phyloP scores from a whole-genome alignment of 2,888 invertebrate genomes.

The Allophyes oxyacanthae region DNA sequence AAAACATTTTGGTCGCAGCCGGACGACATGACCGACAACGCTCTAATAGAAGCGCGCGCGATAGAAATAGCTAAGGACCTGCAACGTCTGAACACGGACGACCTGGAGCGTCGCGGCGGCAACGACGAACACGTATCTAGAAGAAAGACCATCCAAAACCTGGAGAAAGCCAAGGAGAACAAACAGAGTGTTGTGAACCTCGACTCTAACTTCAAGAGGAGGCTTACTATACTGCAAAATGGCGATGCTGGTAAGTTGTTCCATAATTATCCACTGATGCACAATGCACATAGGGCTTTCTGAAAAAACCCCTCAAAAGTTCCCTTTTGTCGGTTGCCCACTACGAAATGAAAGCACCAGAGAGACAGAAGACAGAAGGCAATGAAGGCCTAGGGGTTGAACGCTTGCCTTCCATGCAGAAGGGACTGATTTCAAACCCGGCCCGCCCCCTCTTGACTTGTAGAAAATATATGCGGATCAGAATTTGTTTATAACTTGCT shows the following conservation, averaged over 20 bases:
- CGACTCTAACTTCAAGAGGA: conserved; percentile 97
- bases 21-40: conserved; percentile 95
- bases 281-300: too few relatives aligned
- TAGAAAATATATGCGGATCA: too few relatives aligned
- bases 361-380: too few relatives aligned
- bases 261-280: neutral
- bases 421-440: too few relatives aligned
- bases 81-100: conserved; percentile 95
- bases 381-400: too few relatives aligned
- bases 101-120: conserved; percentile 88
- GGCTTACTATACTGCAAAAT: conserved; percentile 94
- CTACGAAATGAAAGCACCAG: too few relatives aligned
- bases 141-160: conserved; percentile 95
- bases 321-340: too few relatives aligned
- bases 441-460: too few relatives aligned
- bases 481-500: too few relatives aligned
- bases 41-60: conserved; percentile 95
- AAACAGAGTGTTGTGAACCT: conserved; percentile 95
- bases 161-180: conserved; percentile 95
- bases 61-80: conserved; percentile 97
- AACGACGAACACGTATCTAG: conserved; percentile 94
- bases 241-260: conserved; percentile 86
- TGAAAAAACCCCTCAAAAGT: too few relatives aligned
- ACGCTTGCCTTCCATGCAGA: too few relatives aligned
- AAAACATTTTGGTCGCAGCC: conserved; percentile 80